phyloP scores from a whole-genome alignment of 2,113 vertebrate species.

The Podilymbus podiceps region DNA sequence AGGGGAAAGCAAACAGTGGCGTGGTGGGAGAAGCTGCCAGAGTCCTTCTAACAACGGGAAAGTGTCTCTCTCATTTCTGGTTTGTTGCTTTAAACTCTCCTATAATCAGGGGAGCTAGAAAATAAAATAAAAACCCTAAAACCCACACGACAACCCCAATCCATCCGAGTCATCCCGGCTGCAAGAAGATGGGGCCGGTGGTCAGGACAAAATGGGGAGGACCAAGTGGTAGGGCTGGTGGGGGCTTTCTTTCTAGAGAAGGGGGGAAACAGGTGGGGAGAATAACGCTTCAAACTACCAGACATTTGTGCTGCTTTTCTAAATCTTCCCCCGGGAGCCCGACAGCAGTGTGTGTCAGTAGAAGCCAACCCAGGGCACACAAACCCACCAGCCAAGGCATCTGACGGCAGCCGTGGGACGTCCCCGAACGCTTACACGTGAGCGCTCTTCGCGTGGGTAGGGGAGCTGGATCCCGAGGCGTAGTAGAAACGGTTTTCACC shows the following conservation, averaged over 20 bases:
- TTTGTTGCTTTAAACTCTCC: constrained; percentile 28
- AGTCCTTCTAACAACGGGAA: constrained; percentile 47
- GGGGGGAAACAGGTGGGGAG: background rate
- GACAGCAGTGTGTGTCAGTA: background rate
- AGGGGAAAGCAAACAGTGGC: background rate
- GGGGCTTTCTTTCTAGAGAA: constrained; percentile 61
- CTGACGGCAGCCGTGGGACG: background rate
- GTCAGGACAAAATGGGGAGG: background rate
- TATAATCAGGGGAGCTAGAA: constrained; percentile 17
- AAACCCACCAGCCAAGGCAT: constrained; percentile 53
- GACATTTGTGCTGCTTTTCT: constrained; percentile 45
- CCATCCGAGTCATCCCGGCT: background rate
- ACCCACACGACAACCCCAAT: background rate
- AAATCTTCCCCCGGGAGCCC: constrained; percentile 54
- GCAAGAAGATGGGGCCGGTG: background rate
- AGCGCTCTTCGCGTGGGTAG: constrained; percentile 90
- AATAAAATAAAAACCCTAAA: background rate
- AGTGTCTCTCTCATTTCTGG: constrained; percentile 36
- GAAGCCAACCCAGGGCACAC: constrained; percentile 9
- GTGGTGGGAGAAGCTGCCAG: constrained; percentile 22
- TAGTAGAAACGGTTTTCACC: constrained; percentile 93
- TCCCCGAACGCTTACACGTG: constrained; percentile 77
- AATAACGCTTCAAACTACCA: constrained; percentile 45
- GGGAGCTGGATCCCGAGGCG: constrained; percentile 82
- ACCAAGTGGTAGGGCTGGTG: constrained; percentile 35